Conservation (phyloP, 2,888 invertebrate species). For the Calliopum simillimum region DNA sequence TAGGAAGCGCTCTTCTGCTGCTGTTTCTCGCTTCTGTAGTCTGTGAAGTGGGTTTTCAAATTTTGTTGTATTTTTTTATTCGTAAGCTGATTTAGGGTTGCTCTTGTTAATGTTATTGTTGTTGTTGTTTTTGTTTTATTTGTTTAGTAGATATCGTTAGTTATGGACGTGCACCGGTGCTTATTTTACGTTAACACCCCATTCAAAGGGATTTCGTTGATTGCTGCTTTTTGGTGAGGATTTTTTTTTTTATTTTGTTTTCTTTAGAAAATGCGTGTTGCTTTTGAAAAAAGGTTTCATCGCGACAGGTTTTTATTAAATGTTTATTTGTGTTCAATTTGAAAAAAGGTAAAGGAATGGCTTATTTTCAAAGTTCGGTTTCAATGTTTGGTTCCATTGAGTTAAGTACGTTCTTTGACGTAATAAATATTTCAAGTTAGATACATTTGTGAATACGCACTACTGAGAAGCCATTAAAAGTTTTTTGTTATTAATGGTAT, state of each 20-base stretch:
- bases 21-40: neutral
- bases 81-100: slow-evolving; percentile 21
- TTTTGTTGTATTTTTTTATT: slow-evolving; percentile 24
- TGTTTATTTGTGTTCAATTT: no score
- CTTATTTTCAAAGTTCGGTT: no score
- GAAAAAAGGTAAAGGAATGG: no score
- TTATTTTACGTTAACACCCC: slow-evolving; percentile 34
- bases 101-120: slow-evolving; percentile 34
- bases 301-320: no score
- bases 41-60: slow-evolving; percentile 9
- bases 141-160: slow-evolving; percentile 18
- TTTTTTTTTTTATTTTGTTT: neutral
- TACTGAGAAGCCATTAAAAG: no score
- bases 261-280: slow-evolving; percentile 8
- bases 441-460: no score
- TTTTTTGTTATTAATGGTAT: no score
- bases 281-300: neutral
- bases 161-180: neutral
- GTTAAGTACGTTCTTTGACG: no score
- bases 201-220: slow-evolving; percentile 36
- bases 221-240: no score
- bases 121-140: slow-evolving; percentile 16
- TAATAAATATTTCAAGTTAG: no score
- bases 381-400: no score
- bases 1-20: slow-evolving; percentile 26